Evolutionary conservation across 2,888 invertebrate genomes (phyloP), one percentile per base, ranked within the genome.

Genomic region (Drosophila kuntzei): DNA sequence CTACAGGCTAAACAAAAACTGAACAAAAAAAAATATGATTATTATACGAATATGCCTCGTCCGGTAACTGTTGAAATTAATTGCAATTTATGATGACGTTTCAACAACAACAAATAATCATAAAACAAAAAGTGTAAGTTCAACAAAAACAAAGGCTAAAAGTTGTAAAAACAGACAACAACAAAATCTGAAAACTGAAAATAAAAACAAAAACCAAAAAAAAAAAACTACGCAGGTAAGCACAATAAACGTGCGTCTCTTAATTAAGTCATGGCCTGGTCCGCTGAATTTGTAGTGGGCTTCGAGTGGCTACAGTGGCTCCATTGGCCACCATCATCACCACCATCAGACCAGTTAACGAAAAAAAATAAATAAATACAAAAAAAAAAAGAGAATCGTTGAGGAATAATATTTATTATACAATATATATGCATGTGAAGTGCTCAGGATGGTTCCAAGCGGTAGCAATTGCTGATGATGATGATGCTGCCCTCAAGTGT

Each of bases 61-160:
- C 62, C 67, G 63, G 68, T 76, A 67, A 69, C 87, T 71, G 88
- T 67, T 84, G 75, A 89, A 90, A 88, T 88, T 88, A 88, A 88
- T 88, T 88, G 88, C 88, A 90, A 88, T 88, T 88, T 88, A 88
- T 77, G 90, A 86, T 89, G 89, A 79, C 83, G 83, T 81, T 82
- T 79, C 90, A 70, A 41, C 58, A 76, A 50, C 57, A 51, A 18
- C 41, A 53, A 61, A 41, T 44, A 58, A 68, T 55, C 54, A 39
- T 53, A 63, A 39, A 46, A 46, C 61, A 65, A 69, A 63, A 67
- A 78, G 59, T 77, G 74, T 70, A 71, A 72, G 78, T 69, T 81
- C 71, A 89, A 87, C 79, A 71, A 66, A 75, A 78, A 79, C 74
- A 79, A 71, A 80, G 59, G 74, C 72, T 43, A 53, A 69, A 80